phyloP scores from a whole-genome alignment of 2,888 invertebrate genomes.

The Fragum whitleyi region DNA sequence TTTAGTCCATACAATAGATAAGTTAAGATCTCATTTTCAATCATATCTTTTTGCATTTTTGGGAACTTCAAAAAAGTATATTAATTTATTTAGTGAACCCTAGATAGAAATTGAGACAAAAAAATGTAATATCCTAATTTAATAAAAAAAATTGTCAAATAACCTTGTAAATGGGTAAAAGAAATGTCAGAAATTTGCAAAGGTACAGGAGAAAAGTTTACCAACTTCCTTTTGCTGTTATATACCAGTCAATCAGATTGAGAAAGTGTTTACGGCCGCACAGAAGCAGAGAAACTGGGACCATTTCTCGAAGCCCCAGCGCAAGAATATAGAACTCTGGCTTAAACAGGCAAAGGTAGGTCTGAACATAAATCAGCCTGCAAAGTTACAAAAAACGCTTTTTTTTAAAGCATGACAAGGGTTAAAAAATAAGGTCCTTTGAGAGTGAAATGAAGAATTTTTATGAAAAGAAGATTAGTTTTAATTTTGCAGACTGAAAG shows the following conservation, averaged over 20 bases:
- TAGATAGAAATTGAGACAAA: no score
- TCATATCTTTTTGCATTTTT: no score
- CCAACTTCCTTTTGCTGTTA: constrained; percentile 9
- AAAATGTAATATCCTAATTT: no score
- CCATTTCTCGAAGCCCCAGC: constrained; percentile 99
- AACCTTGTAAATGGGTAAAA: no score
- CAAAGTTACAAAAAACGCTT: constrained; percentile 4
- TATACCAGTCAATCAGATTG: constrained; percentile 96
- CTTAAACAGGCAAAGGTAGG: constrained; percentile 97
- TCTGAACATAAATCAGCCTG: neutral
- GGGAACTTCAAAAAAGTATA: no score
- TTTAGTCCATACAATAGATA: no score
- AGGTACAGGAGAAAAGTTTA: neutral
- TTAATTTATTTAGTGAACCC: no score
- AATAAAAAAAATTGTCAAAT: no score
- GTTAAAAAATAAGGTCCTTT: no score
- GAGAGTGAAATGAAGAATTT: no score
- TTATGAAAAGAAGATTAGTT: neutral
- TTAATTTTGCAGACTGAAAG: neutral
- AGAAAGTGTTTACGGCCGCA: constrained; percentile 97
- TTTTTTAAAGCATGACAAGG: neutral
- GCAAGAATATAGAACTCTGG: constrained; percentile 99
- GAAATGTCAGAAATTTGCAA: neutral
- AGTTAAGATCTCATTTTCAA: no score
- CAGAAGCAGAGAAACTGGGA: constrained; percentile 99